Base-by-base conservation (phyloP, 2,113 vertebrate genomes). In the Chaenogobius annularis region DNA sequence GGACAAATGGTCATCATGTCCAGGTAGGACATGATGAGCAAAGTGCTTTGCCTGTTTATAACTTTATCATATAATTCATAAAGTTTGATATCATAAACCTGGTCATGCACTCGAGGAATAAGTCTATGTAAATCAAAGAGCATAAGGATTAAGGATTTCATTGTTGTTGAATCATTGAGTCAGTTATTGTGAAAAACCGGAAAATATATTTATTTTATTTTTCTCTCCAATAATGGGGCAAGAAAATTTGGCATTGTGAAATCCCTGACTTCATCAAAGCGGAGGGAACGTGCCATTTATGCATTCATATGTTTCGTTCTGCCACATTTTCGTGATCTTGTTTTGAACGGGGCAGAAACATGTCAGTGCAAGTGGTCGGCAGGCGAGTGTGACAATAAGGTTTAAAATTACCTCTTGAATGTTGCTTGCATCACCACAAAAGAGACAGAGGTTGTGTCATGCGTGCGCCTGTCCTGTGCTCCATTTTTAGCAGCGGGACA, bases 221-320 rank as follows among this genome's bases (percentile, higher is more conserved):
- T 35, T 35, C 35, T 35, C 35, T 35, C n/a, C 35, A 35, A 3
- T 35, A 35, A 35, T 35, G 35, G 15, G 17, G 37, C 15, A 4
- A 4, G 14, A 19, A 19, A 17, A 19, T 50, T 17, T 50, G 48
- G 17, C 5, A 10, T 19, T 5, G 17, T 50, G 48, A 50, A 14
- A 50, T 50, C 14, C 17, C 48, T 6, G 1, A 10, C 54, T 22
- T 11, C 54, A 23, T 56, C 54, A 75, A 74, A 65, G 46, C 69
- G 37, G 72, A 69, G 55, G 61, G 72, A 80, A 79, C 81, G 69
- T 62, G 54, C 71, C 48, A 54, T 48, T 10, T 13, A 78, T 35
- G 71, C 17, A 68, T n/a, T n/a, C n/a, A n/a, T 65, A 66, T 80
- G 84, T 78, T 81, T 75, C 75, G 83, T 88, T 76, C 84, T 48